phyloP scores from a whole-genome alignment of 1,140 invertebrate species.

The Mylabris phalerata region DNA sequence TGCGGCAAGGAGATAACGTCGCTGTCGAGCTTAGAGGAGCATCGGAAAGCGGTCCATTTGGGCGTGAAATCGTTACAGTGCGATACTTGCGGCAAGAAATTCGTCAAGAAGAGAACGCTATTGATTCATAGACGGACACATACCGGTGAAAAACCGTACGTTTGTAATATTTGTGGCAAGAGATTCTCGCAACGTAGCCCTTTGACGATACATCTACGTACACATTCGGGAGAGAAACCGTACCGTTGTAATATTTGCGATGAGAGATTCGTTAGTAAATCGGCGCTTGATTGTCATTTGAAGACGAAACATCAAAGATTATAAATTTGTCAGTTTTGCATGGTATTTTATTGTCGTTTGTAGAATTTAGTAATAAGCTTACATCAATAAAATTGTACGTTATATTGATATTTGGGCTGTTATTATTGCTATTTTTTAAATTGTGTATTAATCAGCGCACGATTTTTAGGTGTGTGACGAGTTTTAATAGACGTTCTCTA shows the following conservation, averaged over 20 bases:
- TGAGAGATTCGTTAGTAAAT: constrained; percentile 20
- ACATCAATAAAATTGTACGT: no score
- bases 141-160: constrained; percentile 31
- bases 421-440: no score
- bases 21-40: constrained; percentile 53
- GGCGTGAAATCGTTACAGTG: constrained; percentile 41
- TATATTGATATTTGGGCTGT: no score
- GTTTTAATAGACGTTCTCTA: no score
- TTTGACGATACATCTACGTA: not conserved
- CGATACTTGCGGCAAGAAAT: constrained; percentile 69
- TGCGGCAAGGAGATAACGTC: constrained; percentile 62
- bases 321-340: constrained; percentile 34
- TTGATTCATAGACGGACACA: constrained; percentile 60
- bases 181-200: not conserved
- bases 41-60: constrained; percentile 50
- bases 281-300: constrained; percentile 21
- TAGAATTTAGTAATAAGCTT: no score
- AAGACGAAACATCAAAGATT: constrained; percentile 53
- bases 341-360: no score
- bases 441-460: no score
- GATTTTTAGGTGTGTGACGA: no score
- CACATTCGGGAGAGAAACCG: constrained; percentile 24
- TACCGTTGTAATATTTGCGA: constrained; percentile 25
- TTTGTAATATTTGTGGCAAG: constrained; percentile 27
- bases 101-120: constrained; percentile 59